phyloP scores from a whole-genome alignment of 2,888 invertebrate genomes.

The Stenodera caucasica region DNA sequence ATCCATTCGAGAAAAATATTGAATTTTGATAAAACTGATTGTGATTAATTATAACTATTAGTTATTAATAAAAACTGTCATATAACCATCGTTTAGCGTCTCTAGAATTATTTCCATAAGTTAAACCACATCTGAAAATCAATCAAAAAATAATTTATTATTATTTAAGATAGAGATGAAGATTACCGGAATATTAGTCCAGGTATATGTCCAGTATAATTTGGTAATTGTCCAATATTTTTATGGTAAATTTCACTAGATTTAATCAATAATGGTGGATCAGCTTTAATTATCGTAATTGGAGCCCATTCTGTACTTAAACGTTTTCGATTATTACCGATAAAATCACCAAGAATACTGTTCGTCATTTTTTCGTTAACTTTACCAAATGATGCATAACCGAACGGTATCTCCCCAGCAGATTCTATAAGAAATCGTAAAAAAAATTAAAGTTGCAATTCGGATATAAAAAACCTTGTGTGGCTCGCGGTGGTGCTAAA shows the following conservation, averaged over 20 bases:
- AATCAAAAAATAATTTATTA: neutral
- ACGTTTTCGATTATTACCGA: constrained; percentile 71
- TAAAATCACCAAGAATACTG: constrained; percentile 74
- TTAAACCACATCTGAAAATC: constrained; percentile 69
- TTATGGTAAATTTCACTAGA: constrained; percentile 70
- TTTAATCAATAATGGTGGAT: constrained; percentile 58
- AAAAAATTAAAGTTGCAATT: too few species aligned
- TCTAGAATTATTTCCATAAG: constrained; percentile 72
- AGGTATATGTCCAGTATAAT: constrained; percentile 78
- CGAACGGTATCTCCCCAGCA: constrained; percentile 68
- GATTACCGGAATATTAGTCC: constrained; percentile 69
- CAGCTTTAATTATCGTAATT: constrained; percentile 60
- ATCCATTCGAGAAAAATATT: constrained; percentile 47
- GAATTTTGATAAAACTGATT: constrained; percentile 36
- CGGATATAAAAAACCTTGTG: too few species aligned
- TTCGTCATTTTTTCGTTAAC: constrained; percentile 68
- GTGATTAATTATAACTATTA: neutral
- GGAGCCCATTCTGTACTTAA: constrained; percentile 78
- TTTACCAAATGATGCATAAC: constrained; percentile 66
- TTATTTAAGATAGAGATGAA: neutral
- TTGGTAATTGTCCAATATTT: constrained; percentile 73
- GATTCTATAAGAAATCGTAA: constrained; percentile 57
- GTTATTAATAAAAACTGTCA: constrained; percentile 59
- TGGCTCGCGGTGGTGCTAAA: constrained; percentile 62
- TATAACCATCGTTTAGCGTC: constrained; percentile 75